phyloP scores from a whole-genome alignment of 2,888 invertebrate species.

The Aricia artaxerxes region DNA sequence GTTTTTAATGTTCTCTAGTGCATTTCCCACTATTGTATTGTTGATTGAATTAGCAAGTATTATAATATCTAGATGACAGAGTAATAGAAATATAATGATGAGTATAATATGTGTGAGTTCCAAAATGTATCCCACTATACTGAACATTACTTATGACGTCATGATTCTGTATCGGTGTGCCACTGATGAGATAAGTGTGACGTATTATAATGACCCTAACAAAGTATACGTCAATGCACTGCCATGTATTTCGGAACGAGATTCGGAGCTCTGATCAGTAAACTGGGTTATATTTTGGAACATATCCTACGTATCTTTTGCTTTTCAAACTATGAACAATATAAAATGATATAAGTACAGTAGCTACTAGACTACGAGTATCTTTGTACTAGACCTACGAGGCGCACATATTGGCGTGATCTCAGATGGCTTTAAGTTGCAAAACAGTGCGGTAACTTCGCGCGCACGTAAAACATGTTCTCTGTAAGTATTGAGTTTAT shows the following conservation, averaged over 20 bases:
- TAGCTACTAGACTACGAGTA: background rate
- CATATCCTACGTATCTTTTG: background rate
- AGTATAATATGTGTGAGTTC: background rate
- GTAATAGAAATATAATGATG: background rate
- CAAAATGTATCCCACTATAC: background rate
- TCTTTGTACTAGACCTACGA: background rate
- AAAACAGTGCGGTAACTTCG: no score
- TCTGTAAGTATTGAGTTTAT: background rate
- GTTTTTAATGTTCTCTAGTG: slow-evolving; percentile 48
- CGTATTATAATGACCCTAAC: background rate
- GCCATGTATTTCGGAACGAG: background rate
- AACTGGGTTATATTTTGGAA: no score
- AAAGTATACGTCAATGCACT: background rate
- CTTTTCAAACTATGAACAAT: background rate
- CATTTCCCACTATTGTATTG: slow-evolving; percentile 37
- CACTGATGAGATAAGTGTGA: background rate
- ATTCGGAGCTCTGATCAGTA: no score
- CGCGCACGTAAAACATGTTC: background rate
- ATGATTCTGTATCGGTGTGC: background rate
- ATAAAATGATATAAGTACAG: no score
- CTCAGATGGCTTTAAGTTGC: no score
- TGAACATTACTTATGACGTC: background rate
- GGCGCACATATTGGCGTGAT: background rate
- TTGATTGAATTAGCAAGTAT: slow-evolving; percentile 4
- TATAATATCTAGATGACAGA: background rate